phyloP scores from a whole-genome alignment of 2,113 vertebrate genomes.

The Parus major region DNA sequence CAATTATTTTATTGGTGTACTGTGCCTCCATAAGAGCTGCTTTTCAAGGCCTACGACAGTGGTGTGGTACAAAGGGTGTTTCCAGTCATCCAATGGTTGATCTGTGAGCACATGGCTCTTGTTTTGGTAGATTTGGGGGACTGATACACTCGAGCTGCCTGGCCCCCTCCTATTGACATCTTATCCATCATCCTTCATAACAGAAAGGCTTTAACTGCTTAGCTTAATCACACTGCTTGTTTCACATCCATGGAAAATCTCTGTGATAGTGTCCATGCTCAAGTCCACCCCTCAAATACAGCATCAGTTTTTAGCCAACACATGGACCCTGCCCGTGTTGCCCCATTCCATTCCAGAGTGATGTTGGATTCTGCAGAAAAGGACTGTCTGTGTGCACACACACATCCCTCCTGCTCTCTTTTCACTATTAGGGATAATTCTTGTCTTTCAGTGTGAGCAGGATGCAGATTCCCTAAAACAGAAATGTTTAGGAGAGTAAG shows the following conservation, averaged over 20 bases:
- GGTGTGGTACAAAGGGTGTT: not conserved
- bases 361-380: not conserved
- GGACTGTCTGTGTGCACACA: not conserved
- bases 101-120: not conserved
- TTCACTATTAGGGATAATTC: not conserved
- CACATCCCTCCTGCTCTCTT: not conserved
- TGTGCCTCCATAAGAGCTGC: not conserved
- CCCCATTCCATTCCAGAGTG: no score
- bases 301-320: not conserved
- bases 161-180: not conserved
- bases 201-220: not conserved
- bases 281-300: not conserved
- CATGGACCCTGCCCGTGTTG: not conserved
- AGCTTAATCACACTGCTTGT: not conserved
- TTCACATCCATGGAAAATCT: not conserved
- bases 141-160: not conserved
- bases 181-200: not conserved
- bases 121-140: no score
- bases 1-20: accelerated
- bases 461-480: not conserved
- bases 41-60: not conserved
- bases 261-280: not conserved
- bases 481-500: not conserved
- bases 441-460: no score
- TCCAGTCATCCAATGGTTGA: not conserved